These are phyloP conservation scores for Acestrorhynchus altus DNA, from an alignment of 2,797 vertebrate genomes.

Conservation along the genomic window DNA sequence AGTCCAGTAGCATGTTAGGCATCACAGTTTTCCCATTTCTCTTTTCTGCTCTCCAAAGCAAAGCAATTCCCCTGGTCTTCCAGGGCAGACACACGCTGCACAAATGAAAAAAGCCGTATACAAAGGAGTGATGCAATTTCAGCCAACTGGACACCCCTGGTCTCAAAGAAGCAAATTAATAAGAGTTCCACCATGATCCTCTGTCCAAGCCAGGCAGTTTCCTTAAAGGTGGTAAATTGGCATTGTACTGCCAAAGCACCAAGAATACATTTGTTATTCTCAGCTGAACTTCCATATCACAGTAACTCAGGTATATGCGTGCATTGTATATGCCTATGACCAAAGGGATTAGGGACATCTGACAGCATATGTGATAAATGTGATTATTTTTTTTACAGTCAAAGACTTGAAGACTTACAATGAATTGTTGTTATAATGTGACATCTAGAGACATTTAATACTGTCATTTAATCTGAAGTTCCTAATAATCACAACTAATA, in stretches of 20 bases:
- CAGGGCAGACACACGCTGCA: background rate
- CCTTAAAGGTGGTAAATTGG: constrained; percentile 6
- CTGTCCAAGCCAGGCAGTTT: constrained; percentile 4
- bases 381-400: background rate
- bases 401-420: too few relatives aligned
- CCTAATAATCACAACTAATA: too few relatives aligned
- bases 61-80: constrained; percentile 11
- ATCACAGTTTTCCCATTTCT: constrained; percentile 32
- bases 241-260: constrained; percentile 11
- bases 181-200: background rate
- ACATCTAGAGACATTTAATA: too few relatives aligned
- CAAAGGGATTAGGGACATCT: constrained; percentile 11
- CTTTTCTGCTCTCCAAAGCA: constrained; percentile 7
- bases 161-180: constrained; percentile 39
- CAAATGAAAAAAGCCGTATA: constrained; percentile 15
- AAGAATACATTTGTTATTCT: background rate
- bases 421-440: too few relatives aligned
- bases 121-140: constrained; percentile 37
- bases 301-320: background rate
- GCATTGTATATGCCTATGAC: background rate
- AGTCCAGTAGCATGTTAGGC: constrained; percentile 23
- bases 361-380: background rate
- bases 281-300: constrained; percentile 12
- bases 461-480: too few relatives aligned
- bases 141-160: constrained; percentile 28